Evolutionary conservation across 1,140 invertebrate genomes (phyloP), one percentile per base, ranked within the genome.

Genomic region (Papilio machaon): DNA sequence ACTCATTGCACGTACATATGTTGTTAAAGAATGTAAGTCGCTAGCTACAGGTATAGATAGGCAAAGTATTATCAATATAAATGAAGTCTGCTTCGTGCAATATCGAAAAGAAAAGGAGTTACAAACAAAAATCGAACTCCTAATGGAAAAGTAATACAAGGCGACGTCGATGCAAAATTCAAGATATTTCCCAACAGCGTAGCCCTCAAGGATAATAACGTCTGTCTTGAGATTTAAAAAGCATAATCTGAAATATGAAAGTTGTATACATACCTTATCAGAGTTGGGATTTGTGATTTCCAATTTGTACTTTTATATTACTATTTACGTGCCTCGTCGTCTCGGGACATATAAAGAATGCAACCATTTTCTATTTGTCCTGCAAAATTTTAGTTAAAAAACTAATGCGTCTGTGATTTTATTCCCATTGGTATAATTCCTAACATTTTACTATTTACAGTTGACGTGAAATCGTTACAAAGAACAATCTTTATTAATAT

Each of bases 141-240:
- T 90, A 88, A 90, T 90, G 85, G 87, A 90, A 89, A 90, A 90
- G 87, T 87, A 87, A 90, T 89, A 89, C 83, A 81, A 74, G 64
- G 74, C 43, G 77, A 80, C 79, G 83, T 85, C 81, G 80, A 86
- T 83, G 83, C 83, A 86, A 86, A 85, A 84, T 82, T 78, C 82
- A 64, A 64, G 83, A 84, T 84, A 86, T 86, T 82, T 80, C 80
- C 78, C 80, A 60, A 79, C 76, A 80, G 80, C 79, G 79, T 75
- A 81, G 75, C 78, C 78, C 73, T 73, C 80, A 78, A 82, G 79
- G 77, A 79, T 82, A 79, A 86, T 85, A 85, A 82, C 82, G 81
- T 87, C 85, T 85, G 82, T 73, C 81, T 80, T 47, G 81, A 77
- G 79, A 82, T 84, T 84, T 83, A 80, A 82, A 82, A 83, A 85